Percentiles rank a stretch among this genome's conserved stretches.
phyloP scores from a whole-genome alignment of 2,888 invertebrate genomes.

The Ochlodes sylvanus region DNA sequence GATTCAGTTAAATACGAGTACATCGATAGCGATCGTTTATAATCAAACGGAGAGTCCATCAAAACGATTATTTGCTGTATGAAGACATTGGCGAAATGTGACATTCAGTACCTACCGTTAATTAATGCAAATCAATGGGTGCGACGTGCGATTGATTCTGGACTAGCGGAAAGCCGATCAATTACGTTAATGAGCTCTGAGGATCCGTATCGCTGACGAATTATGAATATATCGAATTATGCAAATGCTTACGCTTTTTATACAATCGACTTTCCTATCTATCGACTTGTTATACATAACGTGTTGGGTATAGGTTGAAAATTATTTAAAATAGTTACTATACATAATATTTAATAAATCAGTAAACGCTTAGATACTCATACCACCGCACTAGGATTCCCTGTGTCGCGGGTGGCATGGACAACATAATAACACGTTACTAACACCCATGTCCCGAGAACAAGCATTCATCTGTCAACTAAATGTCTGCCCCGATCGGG shows the following conservation, averaged over 20 bases:
- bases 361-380: too few relatives aligned
- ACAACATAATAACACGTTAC: too few relatives aligned
- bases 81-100: constrained; percentile 67
- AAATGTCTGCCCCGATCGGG: too few relatives aligned
- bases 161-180: constrained; percentile 80
- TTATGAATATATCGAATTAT: constrained; percentile 78
- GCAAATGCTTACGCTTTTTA: constrained; percentile 72
- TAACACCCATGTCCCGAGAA: too few relatives aligned
- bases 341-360: too few relatives aligned
- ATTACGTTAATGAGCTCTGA: constrained; percentile 81
- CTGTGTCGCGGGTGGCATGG: too few relatives aligned
- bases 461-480: too few relatives aligned
- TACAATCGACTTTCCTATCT: background rate
- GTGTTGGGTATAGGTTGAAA: too few relatives aligned
- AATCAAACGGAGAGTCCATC: constrained; percentile 63
- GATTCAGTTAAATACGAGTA: constrained; percentile 43
- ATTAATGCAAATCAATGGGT: constrained; percentile 82
- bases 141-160: constrained; percentile 76
- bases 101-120: constrained; percentile 75
- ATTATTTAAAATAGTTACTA: too few relatives aligned
- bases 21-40: constrained; percentile 48
- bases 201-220: constrained; percentile 78
- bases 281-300: too few relatives aligned
- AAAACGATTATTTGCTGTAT: constrained; percentile 73
- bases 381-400: too few relatives aligned